Evolutionary conservation across 2,113 vertebrate species (phyloP), one percentile per base, ranked within the genome.

Genomic region (Gambusia holbrooki): DNA sequence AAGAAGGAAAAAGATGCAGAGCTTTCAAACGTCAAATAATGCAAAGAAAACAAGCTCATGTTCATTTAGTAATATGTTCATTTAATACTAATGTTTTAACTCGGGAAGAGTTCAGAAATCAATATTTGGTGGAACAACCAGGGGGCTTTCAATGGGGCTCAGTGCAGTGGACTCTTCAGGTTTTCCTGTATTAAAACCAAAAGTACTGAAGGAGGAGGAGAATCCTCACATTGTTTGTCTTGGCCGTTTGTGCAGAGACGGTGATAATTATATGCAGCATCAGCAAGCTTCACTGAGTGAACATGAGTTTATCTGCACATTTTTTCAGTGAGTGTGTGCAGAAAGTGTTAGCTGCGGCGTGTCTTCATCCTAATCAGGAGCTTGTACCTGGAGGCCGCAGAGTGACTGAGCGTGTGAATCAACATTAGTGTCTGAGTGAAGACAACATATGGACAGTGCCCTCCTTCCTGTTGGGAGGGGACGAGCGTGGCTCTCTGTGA

Each of bases 361-460:
- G 29, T 63, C 61, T 64, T 54, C 51, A 42, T 37, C n/a, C 29
- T 14, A 8, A 45, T 42, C 67, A 37, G 35, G 32, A 69, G 60
- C 28, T 45, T 13, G 2, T 86, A 85, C 78, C 80, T 85, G 82
- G 14, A 71, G 77, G 77, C 81, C 71, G 72, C 12, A 77, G 67
- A 22, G 58, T 33, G 68, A 67, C 61, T 67, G 83, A 84, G 67
- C 40, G 64, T 83, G 84, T 79, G 86, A 81, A 82, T 71, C 66
- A 77, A 27, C 45, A 62, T 25, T 28, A 58, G 81, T 77, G 85
- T 68, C 85, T 82, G 89, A 88, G 86, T 91, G 90, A 95, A 92
- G 91, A 93, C 92, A 94, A 83, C 94, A 94, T 94, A 94, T 95
- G 94, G 93, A 92, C 92, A 91, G 84, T 94, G 92, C 92, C 92